Evolutionary conservation across 1,140 invertebrate genomes (phyloP), one percentile per base, ranked within the genome.

Genomic region (Drosophila nannoptera): DNA sequence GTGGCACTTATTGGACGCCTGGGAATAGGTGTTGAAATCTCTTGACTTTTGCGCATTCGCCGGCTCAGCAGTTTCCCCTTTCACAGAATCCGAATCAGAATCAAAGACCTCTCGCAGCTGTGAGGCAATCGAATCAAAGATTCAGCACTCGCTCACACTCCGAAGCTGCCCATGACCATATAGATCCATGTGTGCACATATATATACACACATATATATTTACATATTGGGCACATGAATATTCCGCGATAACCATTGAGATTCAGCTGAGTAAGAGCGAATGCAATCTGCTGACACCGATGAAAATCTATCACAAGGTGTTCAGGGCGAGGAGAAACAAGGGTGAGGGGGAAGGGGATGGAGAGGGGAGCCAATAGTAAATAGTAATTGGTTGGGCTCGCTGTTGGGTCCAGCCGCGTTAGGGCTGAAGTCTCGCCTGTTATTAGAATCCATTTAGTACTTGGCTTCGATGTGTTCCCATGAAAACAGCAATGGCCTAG

Each of bases 41-140:
- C 40, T 36, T 40, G 31, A 59, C 61, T 67, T 35, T 65, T 43
- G 22, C 22, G 22, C 22, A 22, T 22, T n/a, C 61, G 36, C 48
- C 60, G 35, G 16, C 69, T 82, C 78, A 83, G 78, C 78, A 78
- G 78, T 82, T 82, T 82, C 60, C 43, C 36, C 50, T 73, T 82
- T 75, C 78, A 75, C 56, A 40, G 78, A 82, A 82, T 75, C 64
- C 45, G 50, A 42, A 33, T 43, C 9, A 40, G 78, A 82, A 82
- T 75, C 64, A 49, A 54, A 42, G 36, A 42, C 9, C 32, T 35
- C 43, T 33, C 42, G 72, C 73, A 73, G 59, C 69, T 70, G 75
- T 71, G 53, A 45, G 22, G 46, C 69, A 77, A 77, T 58, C 49
- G 11, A 56, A 36, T 54, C 64, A 60, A 38, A 65, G 67, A 69